Percentiles rank a stretch among this genome's conserved stretches.
Conservation (phyloP, 2,888 invertebrate genomes). For the Chymomyza procnemis region DNA sequence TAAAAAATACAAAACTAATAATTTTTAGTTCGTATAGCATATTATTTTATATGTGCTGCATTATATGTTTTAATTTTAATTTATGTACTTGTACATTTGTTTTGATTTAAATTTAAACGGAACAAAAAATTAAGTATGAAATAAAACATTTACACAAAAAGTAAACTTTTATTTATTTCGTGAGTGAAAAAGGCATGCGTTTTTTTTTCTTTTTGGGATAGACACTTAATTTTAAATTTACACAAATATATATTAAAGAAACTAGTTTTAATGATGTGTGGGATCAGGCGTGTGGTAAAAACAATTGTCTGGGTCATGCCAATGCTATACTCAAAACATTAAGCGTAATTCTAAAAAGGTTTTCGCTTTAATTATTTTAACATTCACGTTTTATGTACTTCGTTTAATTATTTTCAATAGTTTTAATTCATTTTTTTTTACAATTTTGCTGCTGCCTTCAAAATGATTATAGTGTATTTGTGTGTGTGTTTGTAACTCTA, state of each 20-base stretch:
- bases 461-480: not conserved
- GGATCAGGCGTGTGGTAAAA: constrained; percentile 8
- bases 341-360: not conserved
- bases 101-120: not conserved
- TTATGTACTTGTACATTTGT: not conserved
- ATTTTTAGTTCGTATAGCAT: not conserved
- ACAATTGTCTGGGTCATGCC: not conserved
- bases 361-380: not conserved
- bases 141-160: constrained; percentile 5
- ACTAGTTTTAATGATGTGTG: not conserved
- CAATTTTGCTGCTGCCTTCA: not conserved
- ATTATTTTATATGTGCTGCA: not conserved
- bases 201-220: constrained; percentile 39
- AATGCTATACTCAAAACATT: not conserved
- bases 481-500: not conserved
- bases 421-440: not conserved
- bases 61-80: not conserved
- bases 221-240: constrained; percentile 1
- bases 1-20: constrained; percentile 3
- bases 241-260: not conserved
- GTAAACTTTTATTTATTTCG: constrained; percentile 43
- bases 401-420: not conserved
- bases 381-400: not conserved
- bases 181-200: constrained; percentile 8
- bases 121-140: not conserved